Evolutionary conservation across 2,113 vertebrate species (phyloP), one percentile per base, ranked within the genome.

Genomic region (Seriola quinqueradiata): DNA sequence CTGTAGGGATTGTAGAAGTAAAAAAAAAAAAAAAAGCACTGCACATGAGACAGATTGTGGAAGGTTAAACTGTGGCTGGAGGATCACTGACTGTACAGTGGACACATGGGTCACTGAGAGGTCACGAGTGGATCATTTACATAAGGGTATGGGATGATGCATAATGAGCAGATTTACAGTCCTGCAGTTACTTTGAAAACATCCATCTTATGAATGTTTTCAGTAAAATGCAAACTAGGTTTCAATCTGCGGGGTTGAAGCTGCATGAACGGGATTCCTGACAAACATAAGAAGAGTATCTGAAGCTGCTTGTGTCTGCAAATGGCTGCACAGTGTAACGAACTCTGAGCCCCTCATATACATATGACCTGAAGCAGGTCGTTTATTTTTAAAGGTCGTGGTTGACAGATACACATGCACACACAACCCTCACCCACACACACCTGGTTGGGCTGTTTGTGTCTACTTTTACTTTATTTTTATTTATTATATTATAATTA

Each of bases 71-170:
- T 23, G 14, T 61, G 60, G 16, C 13, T 16, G 42, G 16, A 44
- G 61, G 58, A 57, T 67, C 60, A 77, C 46, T 61, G 17, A 76
- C 50, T 63, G 19, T 46, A 21, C 32, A 54, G 59, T 55, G 32
- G 48, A 34, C 55, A 34, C 2, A 12, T n/a, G 72, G 81, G 60
- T 87, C 75, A 67, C 3, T 3, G 57, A 66, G 50, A 44, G 74
- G 76, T 82, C 78, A 74, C 1, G 21, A 44, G 55, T 58, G 58
- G 75, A 86, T 84, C 7, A 67, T 8, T 65, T 46, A 58, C 34
- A 67, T 17, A 57, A 21, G 60, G 3, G 63, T 52, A 8, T n/a
- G 60, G 54, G 55, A 1, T 59, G 46, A 50, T 59, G 63, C 52
- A 63, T 16, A 58, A 80, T 54, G 64, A 23, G 16, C 46, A 76